Conservation (phyloP, 2,113 vertebrate species). For the Astatoreochromis straeleni region DNA sequence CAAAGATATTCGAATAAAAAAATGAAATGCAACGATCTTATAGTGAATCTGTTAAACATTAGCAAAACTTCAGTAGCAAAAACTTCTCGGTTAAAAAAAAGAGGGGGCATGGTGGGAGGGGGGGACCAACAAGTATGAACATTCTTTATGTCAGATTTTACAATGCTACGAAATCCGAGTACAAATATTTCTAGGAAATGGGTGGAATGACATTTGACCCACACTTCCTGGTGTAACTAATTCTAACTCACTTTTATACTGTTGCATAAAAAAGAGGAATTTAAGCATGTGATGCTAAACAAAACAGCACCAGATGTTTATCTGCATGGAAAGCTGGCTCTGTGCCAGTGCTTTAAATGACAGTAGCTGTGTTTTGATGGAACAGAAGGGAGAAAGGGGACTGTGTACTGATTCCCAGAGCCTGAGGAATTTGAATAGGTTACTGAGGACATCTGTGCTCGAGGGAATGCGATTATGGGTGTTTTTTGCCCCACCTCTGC, state of each 20-base stretch:
- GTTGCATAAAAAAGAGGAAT: not conserved
- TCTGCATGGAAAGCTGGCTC: not conserved
- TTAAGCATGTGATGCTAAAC: not conserved
- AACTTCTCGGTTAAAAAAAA: not conserved
- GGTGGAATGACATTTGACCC: not conserved
- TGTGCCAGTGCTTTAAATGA: not conserved
- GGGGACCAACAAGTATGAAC: not conserved
- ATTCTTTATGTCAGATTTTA: accelerated
- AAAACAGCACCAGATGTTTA: not conserved
- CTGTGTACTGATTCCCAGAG: not conserved
- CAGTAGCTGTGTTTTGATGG: not conserved
- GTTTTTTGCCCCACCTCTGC: not conserved
- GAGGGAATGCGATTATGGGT: not conserved
- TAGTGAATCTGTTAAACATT: not conserved
- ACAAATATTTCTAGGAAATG: not conserved
- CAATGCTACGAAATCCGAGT: not conserved
- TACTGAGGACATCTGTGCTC: not conserved
- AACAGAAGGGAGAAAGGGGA: not conserved
- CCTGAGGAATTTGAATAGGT: not conserved
- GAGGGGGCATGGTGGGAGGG: not conserved
- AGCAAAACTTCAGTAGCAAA: not conserved
- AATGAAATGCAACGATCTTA: not conserved
- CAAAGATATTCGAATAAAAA: not conserved
- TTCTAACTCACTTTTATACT: not conserved
- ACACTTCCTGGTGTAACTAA: not conserved